A percentile compares a stretch with the other conserved stretches of the same genome.
Evolutionary conservation across 1,140 invertebrate genomes (phyloP).

Genomic region (Nylanderia fulva): DNA sequence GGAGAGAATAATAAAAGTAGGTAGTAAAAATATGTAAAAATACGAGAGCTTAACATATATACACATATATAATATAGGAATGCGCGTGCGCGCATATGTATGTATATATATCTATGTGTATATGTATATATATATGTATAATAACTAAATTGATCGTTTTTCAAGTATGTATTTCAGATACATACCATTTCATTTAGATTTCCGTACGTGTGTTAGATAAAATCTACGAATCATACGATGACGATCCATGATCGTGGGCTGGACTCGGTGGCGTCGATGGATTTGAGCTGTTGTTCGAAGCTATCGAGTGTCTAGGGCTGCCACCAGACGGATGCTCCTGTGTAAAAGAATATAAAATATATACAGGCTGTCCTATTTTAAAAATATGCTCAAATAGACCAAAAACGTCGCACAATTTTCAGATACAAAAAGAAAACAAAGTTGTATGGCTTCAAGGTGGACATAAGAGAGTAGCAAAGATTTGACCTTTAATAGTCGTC

Average conservation of each 20-base stretch:
- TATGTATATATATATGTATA: slow-evolving; percentile 13
- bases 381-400: too few relatives aligned
- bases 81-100: neutral
- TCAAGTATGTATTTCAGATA: slow-evolving; percentile 31
- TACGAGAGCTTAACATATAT: slow-evolving; percentile 40
- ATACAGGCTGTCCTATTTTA: neutral
- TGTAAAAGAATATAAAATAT: slow-evolving; percentile 62
- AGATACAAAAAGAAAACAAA: too few relatives aligned
- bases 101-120: too few relatives aligned
- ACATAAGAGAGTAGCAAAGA: too few relatives aligned
- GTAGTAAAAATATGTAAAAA: slow-evolving; percentile 22
- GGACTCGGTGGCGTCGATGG: slow-evolving; percentile 92
- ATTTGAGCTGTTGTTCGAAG: slow-evolving; percentile 93
- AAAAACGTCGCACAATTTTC: too few relatives aligned
- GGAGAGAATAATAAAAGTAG: slow-evolving; percentile 17
- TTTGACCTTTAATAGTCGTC: too few relatives aligned
- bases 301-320: slow-evolving; percentile 91
- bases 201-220: slow-evolving; percentile 62
- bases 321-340: slow-evolving; percentile 86
- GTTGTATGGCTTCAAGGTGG: too few relatives aligned
- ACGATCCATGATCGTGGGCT: slow-evolving; percentile 90
- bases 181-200: slow-evolving; percentile 44
- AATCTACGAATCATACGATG: slow-evolving; percentile 88
- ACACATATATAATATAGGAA: slow-evolving; percentile 28
- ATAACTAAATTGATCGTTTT: slow-evolving; percentile 27